phyloP scores from a whole-genome alignment of 2,888 invertebrate species.

The Lithophane semibrunnea region DNA sequence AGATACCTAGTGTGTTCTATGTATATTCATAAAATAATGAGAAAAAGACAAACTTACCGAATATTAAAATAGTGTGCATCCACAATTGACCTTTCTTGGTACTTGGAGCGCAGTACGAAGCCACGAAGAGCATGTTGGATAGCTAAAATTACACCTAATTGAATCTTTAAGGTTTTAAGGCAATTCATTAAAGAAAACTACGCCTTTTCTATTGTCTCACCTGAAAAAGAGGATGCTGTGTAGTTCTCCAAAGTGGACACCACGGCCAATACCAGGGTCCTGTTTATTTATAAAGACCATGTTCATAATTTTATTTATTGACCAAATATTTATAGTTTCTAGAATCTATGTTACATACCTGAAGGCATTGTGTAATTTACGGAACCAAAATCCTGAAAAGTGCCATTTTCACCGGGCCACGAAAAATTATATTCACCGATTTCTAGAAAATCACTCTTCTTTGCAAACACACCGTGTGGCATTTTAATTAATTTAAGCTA shows the following conservation, averaged over 20 bases:
- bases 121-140: constrained; percentile 94
- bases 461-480: constrained; percentile 79
- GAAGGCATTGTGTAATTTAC: constrained; percentile 87
- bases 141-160: constrained; percentile 89
- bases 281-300: constrained; percentile 52
- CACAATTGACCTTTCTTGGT: constrained; percentile 95
- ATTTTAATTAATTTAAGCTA: constrained; percentile 60
- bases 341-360: constrained; percentile 68
- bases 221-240: constrained; percentile 93
- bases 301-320: neutral
- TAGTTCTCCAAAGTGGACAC: constrained; percentile 93
- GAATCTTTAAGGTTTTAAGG: neutral
- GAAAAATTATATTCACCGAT: constrained; percentile 87
- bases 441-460: constrained; percentile 84
- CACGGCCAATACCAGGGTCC: constrained; percentile 92
- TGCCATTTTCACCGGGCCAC: constrained; percentile 88
- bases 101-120: constrained; percentile 95
- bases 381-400: constrained; percentile 84
- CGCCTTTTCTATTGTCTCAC: constrained; percentile 68
- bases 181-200: neutral
- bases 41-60: constrained; percentile 90
- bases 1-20: neutral
- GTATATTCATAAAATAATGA: neutral
- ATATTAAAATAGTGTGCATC: constrained; percentile 95
- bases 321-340: neutral